Evolutionary conservation across 1,140 invertebrate genomes (phyloP).

Genomic region (Eurosta solidaginis): DNA sequence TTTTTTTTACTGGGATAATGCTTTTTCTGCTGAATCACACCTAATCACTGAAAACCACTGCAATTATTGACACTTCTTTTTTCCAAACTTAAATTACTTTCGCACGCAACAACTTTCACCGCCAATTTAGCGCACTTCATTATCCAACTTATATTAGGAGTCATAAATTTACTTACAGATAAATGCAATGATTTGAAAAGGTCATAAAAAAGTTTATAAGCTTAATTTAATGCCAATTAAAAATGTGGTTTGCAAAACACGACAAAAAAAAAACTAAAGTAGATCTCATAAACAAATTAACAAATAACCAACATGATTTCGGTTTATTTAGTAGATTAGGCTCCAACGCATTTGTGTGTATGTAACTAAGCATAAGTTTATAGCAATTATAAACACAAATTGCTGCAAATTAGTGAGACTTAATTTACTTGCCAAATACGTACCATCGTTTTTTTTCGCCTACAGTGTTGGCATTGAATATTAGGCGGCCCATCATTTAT

Average conservation of each 20-base stretch:
- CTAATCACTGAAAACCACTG: too few species aligned
- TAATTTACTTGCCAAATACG: background rate
- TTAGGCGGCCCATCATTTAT: too few species aligned
- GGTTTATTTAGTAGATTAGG: background rate
- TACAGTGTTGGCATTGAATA: too few species aligned
- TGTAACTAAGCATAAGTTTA: background rate
- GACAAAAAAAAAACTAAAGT: background rate
- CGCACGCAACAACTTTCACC: too few species aligned
- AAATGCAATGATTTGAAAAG: background rate
- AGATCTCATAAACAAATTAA: background rate
- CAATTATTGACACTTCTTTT: too few species aligned
- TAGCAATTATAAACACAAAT: background rate
- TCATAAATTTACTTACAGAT: too few species aligned
- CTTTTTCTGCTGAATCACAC: too few species aligned
- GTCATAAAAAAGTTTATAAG: slow-evolving; percentile 11
- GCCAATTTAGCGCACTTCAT: too few species aligned
- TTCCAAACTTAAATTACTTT: too few species aligned
- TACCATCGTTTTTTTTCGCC: background rate
- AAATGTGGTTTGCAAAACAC: background rate
- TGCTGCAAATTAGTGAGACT: background rate
- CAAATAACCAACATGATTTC: background rate
- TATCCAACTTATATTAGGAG: too few species aligned
- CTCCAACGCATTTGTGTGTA: background rate
- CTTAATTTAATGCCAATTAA: slow-evolving; percentile 9
- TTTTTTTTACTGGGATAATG: too few species aligned